A percentile compares a stretch with the other conserved stretches of the same genome.
Conservation (phyloP, 2,888 invertebrate species). For the Cryptus armator region DNA sequence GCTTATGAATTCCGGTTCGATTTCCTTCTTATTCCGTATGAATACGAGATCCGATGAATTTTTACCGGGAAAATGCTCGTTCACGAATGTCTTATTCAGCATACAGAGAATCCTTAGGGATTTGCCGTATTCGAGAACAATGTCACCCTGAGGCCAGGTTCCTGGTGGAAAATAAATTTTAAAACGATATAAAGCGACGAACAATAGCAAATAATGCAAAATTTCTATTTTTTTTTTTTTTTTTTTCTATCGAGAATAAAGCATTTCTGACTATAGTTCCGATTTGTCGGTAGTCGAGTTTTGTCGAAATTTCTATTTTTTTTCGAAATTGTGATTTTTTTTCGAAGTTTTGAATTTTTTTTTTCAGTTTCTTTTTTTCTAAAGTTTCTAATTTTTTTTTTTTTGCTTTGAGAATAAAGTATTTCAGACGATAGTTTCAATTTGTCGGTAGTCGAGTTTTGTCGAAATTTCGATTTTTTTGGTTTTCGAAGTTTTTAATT, state of each 20-base stretch:
- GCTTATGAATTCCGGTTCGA: slow-evolving; percentile 85
- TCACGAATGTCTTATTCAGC: slow-evolving; percentile 85
- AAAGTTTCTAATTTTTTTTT: too few species aligned
- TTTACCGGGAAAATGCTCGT: slow-evolving; percentile 85
- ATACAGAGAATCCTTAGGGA: slow-evolving; percentile 89
- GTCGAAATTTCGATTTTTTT: not conserved
- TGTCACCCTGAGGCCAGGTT: slow-evolving; percentile 87
- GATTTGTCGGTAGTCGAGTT: not conserved
- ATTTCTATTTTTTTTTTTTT: not conserved
- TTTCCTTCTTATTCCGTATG: slow-evolving; percentile 81
- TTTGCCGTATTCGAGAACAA: slow-evolving; percentile 87
- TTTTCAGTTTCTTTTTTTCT: not conserved
- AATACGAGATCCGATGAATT: slow-evolving; percentile 86
- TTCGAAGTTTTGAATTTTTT: not conserved
- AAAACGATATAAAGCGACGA: slow-evolving; percentile 14
- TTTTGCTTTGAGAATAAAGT: not conserved
- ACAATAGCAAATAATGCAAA: slow-evolving; percentile 24
- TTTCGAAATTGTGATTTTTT: not conserved
- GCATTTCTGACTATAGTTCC: not conserved
- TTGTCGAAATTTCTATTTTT: not conserved
- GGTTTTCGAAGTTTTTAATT: not conserved
- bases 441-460: too few species aligned
- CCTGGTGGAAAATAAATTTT: slow-evolving; percentile 72
- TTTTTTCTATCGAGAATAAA: not conserved
- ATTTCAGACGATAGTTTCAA: not conserved